These are phyloP conservation scores for Oscheius myriophilus DNA, from an alignment of 2,888 invertebrate species.

Conservation along the genomic window DNA sequence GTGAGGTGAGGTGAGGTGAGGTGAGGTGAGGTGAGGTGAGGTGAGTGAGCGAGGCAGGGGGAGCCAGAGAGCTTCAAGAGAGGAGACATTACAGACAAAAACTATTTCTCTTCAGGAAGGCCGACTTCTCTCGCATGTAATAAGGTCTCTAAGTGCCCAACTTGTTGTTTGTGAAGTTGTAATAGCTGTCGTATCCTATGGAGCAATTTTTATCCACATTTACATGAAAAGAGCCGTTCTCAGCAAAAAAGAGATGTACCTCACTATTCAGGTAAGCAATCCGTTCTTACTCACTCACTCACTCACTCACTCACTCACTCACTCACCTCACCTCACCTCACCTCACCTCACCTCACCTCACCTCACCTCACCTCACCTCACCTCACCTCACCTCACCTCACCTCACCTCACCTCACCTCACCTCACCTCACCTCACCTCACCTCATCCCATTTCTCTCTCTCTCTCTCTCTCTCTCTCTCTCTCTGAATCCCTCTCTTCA, in stretches of 20 bases:
- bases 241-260: constrained; percentile 43
- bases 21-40: too few species aligned
- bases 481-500: neutral
- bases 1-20: too few species aligned
- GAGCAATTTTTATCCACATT: constrained; percentile 40
- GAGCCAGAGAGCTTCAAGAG: too few species aligned
- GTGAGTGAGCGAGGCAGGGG: too few species aligned
- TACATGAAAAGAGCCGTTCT: constrained; percentile 41
- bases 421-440: too few species aligned
- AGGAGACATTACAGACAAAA: too few species aligned
- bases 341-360: too few species aligned
- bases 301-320: neutral
- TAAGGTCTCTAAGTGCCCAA: constrained; percentile 37
- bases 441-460: neutral
- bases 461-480: too few species aligned
- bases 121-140: constrained; percentile 17
- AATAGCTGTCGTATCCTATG: constrained; percentile 38
- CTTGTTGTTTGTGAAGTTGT: constrained; percentile 43
- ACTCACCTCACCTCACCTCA: too few species aligned
- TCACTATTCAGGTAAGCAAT: constrained; percentile 38
- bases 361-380: too few species aligned
- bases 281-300: neutral
- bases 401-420: too few species aligned
- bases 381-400: too few species aligned
- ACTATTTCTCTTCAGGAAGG: constrained; percentile 32